phyloP scores from a whole-genome alignment of 2,113 vertebrate genomes.

The Rhizomys pruinosus region DNA sequence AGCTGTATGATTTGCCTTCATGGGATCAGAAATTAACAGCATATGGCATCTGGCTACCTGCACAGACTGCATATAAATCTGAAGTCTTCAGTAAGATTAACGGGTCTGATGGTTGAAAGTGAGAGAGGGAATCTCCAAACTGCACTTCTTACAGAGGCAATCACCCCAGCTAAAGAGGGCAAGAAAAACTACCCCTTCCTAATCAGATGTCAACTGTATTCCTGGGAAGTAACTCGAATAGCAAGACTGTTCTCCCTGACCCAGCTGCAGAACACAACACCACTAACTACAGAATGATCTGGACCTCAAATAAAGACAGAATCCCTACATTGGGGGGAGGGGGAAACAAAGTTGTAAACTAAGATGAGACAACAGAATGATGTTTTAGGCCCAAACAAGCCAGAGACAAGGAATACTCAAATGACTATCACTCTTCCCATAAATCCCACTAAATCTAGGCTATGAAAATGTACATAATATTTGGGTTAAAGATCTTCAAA shows the following conservation, averaged over 20 bases:
- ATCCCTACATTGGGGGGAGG: not conserved
- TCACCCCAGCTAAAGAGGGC: constrained; percentile 35
- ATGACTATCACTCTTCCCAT: constrained; percentile 13
- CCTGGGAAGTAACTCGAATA: constrained; percentile 44
- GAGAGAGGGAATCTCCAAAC: not conserved
- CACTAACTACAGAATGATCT: not conserved
- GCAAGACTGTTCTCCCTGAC: not conserved
- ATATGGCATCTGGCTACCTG: constrained; percentile 85
- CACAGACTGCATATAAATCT: constrained; percentile 58
- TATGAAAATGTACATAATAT: constrained; percentile 47
- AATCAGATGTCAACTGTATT: constrained; percentile 60
- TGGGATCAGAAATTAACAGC: constrained; percentile 80
- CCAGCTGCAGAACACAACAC: not conserved
- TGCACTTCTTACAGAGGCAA: constrained; percentile 14
- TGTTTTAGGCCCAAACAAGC: not conserved
- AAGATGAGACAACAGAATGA: constrained; percentile 27
- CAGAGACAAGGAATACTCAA: constrained; percentile 41
- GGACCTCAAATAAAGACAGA: constrained; percentile 34
- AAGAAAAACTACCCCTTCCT: constrained; percentile 47
- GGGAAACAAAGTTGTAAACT: not conserved
- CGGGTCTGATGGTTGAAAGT: constrained; percentile 62
- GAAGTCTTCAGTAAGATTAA: constrained; percentile 65
- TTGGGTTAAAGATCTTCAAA: constrained; percentile 27
- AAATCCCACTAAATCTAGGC: not conserved
- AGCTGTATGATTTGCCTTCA: constrained; percentile 81